Evolutionary conservation across 2,113 vertebrate genomes (phyloP).

Genomic region (Opisthocomus hoazin): DNA sequence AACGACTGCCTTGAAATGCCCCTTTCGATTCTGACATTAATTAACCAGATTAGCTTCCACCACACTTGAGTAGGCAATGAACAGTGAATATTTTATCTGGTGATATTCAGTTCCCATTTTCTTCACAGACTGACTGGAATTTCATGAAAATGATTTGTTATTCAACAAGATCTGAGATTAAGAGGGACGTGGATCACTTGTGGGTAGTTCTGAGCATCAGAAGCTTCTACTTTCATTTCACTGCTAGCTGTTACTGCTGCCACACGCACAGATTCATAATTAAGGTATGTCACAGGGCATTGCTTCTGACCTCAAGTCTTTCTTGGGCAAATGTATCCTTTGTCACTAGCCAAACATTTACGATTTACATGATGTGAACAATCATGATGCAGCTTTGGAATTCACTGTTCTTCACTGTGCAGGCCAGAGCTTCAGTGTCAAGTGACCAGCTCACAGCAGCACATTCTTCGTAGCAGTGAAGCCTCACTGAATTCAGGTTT

Average conservation of each 20-base stretch:
- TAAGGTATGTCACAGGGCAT: neutral
- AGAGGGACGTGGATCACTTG: neutral
- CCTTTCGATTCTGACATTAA: constrained; percentile 8
- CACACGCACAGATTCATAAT: neutral
- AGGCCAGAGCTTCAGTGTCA: neutral
- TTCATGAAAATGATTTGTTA: neutral
- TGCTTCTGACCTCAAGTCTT: neutral
- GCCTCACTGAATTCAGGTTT: neutral
- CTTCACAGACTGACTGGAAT: neutral
- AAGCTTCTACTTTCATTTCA: neutral
- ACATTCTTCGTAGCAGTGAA: neutral
- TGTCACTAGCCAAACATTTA: neutral
- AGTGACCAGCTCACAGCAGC: neutral
- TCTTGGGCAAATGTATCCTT: neutral
- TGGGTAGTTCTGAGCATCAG: neutral
- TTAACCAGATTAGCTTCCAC: constrained; percentile 19
- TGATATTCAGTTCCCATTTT: constrained; percentile 28
- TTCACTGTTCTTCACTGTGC: neutral
- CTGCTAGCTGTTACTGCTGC: neutral
- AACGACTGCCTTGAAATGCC: neutral
- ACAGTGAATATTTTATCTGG: neutral
- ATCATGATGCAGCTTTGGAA: neutral
- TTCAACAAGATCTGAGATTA: neutral
- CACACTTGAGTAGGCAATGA: constrained; percentile 8
- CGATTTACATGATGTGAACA: neutral